Conservation (phyloP, 2,113 vertebrate species). For the Hypocryptadius cinnamomeus region DNA sequence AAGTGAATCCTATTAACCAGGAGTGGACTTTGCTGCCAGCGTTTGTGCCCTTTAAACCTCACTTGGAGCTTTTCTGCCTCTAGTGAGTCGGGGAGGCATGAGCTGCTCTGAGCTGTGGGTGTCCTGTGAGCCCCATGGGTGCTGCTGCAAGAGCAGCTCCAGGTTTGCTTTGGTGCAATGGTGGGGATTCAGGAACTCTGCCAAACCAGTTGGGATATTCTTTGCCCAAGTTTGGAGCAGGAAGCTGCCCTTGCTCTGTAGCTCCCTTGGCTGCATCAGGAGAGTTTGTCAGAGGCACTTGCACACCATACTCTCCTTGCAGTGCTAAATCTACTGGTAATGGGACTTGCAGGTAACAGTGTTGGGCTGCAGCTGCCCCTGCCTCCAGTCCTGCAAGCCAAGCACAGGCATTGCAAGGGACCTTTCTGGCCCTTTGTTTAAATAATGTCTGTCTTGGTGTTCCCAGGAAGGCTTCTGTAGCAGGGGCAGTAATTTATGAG, state of each 20-base stretch:
- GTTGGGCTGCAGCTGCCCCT: background rate
- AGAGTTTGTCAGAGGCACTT: background rate
- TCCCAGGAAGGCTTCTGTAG: background rate
- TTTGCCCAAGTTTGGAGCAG: background rate
- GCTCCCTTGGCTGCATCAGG: background rate
- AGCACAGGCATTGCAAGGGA: background rate
- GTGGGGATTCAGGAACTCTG: background rate
- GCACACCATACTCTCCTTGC: background rate
- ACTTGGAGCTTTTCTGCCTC: background rate
- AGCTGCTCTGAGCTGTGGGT: background rate
- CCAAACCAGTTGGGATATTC: background rate
- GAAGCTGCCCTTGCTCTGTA: background rate
- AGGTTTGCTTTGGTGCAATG: background rate
- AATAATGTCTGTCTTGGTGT: background rate
- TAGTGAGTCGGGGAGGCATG: background rate
- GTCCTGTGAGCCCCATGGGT: background rate
- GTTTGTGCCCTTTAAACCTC: background rate
- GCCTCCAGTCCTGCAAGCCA: background rate
- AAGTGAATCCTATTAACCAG: background rate
- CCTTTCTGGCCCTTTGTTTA: background rate
- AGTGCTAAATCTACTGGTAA: background rate
- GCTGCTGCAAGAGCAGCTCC: background rate
- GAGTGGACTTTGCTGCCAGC: background rate
- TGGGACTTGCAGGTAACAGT: background rate
- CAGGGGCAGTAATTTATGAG: background rate